A percentile compares a stretch with the other conserved stretches of the same genome.
Conservation (phyloP, 2,797 vertebrate genomes). For the Catostomus latipinnis region DNA sequence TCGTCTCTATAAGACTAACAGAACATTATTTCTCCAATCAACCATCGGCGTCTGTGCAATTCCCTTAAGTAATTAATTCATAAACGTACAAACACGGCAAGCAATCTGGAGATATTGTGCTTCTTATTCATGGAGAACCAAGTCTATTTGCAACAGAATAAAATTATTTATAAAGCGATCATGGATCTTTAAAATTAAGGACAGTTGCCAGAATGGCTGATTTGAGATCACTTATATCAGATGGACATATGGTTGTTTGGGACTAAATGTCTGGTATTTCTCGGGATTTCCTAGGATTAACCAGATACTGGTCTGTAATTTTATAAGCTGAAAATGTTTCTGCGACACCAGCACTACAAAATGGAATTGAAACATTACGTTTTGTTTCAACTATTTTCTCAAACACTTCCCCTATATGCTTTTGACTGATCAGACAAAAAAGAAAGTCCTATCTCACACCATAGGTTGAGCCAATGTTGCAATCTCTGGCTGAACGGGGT, state of each 20-base stretch:
- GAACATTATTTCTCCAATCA: conserved; percentile 45
- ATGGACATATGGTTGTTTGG: neutral
- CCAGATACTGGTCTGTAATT: neutral
- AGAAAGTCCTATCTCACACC: too few species aligned
- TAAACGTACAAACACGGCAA: conserved; percentile 31
- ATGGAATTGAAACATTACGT: too few species aligned
- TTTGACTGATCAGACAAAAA: too few species aligned
- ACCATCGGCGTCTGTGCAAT: conserved; percentile 33
- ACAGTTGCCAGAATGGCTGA: conserved; percentile 5
- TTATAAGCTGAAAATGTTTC: neutral
- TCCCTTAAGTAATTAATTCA: conserved; percentile 47
- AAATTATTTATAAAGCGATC: conserved; percentile 43
- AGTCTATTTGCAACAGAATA: conserved; percentile 43
- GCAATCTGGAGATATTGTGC: conserved; percentile 37
- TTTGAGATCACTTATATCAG: neutral
- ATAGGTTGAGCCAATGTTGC: too few species aligned
- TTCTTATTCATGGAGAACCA: conserved; percentile 25
- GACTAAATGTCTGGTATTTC: neutral
- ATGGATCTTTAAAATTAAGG: conserved; percentile 22
- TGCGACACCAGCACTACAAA: too few species aligned
- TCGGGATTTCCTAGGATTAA: neutral
- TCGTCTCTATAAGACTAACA: conserved; percentile 7
- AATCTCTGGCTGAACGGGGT: too few species aligned
- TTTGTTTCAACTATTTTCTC: too few species aligned
- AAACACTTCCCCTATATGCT: too few species aligned